Percentiles rank a stretch among this genome's conserved stretches.
Conservation (phyloP, 2,113 vertebrate species). For the Grus americana region DNA sequence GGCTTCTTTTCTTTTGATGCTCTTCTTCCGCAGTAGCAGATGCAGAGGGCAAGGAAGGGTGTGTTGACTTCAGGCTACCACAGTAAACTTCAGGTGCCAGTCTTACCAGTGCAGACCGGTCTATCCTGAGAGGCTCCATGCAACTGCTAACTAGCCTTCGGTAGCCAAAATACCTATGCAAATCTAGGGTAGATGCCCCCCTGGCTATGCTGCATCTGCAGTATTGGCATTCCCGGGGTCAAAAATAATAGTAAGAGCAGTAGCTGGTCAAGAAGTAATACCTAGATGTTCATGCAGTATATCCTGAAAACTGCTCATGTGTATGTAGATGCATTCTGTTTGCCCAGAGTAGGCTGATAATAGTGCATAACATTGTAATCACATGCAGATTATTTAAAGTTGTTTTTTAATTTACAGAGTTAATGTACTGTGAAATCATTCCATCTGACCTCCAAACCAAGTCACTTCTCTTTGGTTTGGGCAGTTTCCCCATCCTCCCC, state of each 20-base stretch:
- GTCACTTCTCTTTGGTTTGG: not conserved
- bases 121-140: not conserved
- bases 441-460: slow-evolving; percentile 34
- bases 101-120: not conserved
- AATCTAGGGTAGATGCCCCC: not conserved
- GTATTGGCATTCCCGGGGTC: not conserved
- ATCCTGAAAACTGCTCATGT: not conserved
- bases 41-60: fast-evolving
- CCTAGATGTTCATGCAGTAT: not conserved
- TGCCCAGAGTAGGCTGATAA: not conserved
- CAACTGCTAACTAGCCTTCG: not conserved
- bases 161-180: not conserved
- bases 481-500: not conserved
- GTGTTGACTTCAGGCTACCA: not conserved
- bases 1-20: not conserved
- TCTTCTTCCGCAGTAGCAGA: fast-evolving
- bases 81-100: not conserved
- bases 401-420: slow-evolving; percentile 28
- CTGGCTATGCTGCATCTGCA: not conserved
- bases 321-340: not conserved
- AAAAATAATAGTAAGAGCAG: not conserved
- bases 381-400: slow-evolving; percentile 33
- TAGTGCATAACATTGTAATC: not conserved
- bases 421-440: slow-evolving; percentile 6
- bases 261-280: not conserved